These are phyloP conservation scores for Drusus annulatus DNA, from an alignment of 1,140 invertebrate genomes.

Conservation along the genomic window DNA sequence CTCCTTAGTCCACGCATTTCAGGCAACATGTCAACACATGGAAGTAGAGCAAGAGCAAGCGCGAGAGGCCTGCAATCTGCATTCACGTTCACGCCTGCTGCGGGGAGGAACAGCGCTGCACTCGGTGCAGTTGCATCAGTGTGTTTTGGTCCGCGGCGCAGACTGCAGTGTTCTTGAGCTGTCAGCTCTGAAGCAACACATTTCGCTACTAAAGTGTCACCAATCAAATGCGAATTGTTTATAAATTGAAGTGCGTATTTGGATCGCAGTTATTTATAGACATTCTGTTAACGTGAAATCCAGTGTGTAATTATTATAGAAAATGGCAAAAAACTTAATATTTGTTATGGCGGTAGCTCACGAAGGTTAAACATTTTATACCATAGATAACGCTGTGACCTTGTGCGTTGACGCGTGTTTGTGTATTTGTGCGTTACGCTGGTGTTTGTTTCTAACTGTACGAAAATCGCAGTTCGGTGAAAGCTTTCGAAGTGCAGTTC, in stretches of 20 bases:
- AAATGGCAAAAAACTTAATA: too few species aligned
- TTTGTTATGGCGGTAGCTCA: slow-evolving; percentile 7
- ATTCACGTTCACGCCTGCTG: not conserved
- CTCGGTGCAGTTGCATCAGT: slow-evolving; percentile 15
- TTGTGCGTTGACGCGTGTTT: slow-evolving; percentile 32
- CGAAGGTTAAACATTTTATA: slow-evolving; percentile 47
- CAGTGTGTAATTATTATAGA: too few species aligned
- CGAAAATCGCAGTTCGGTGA: not conserved
- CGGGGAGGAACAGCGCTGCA: slow-evolving; percentile 5
- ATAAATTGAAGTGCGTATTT: not conserved
- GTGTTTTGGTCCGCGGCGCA: slow-evolving; percentile 6
- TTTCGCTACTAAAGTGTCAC: not conserved
- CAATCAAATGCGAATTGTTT: not conserved
- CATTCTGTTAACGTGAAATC: not conserved
- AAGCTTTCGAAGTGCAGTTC: slow-evolving; percentile 13
- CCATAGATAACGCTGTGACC: slow-evolving; percentile 50
- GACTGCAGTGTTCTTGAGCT: slow-evolving; percentile 6
- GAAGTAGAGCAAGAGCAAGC: not conserved
- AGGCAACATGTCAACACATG: slow-evolving; percentile 3
- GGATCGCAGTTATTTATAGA: slow-evolving; percentile 8
- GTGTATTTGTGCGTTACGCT: not conserved
- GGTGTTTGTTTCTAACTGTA: not conserved
- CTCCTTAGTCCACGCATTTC: slow-evolving; percentile 13
- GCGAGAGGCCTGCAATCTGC: not conserved
- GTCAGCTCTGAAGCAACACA: not conserved